Evolutionary conservation across 2,888 invertebrate genomes (phyloP), one percentile per base, ranked within the genome.

Genomic region (Frankliniella fusca): DNA sequence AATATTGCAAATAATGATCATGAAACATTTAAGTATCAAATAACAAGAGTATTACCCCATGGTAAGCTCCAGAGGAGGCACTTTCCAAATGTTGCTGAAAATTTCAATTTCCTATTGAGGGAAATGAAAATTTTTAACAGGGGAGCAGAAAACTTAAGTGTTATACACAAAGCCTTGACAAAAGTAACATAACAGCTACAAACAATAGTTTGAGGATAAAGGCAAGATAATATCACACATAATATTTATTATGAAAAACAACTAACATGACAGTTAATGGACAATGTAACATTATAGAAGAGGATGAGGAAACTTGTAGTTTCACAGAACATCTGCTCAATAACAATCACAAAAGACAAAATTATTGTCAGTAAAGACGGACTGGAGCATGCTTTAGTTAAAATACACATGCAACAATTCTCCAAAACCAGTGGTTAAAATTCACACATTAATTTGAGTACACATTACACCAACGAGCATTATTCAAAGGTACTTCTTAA

Each of bases 211-310:
- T 15, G 20, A 23, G n/a, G 70, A 70, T 0, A 3, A 70, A 70
- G 70, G 70, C 70, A 70, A 70, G 70, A 9, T 23, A 23, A 23
- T 70, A 70, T 70, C 70, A 70, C 70, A 70, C 70, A 70, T 38
- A 38, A 38, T 5, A 38, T 23, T n/a, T n/a, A 70, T 70, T 70
- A n/a, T n/a, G 23, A 70, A 70, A 38, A 38, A 38, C 38, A 38
- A 70, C 23, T n/a, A 23, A n/a, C 70, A n/a, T 70, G 70, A 70
- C 70, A 70, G 70, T 70, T n/a, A 70, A 70, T 70, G n/a, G 70
- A 70, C 23, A n/a, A n/a, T n/a, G 23, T 70, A 70, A 70, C n/a
- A 70, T 8, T 11, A 70, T 11, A 70, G 5, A 70, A 23, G 15
- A 54, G 10, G 15, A 70, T 70, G 23, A 70, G 70, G n/a, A 1